Evolutionary conservation across 2,888 invertebrate species (phyloP).

Genomic region (Microctonus aethiopoides): DNA sequence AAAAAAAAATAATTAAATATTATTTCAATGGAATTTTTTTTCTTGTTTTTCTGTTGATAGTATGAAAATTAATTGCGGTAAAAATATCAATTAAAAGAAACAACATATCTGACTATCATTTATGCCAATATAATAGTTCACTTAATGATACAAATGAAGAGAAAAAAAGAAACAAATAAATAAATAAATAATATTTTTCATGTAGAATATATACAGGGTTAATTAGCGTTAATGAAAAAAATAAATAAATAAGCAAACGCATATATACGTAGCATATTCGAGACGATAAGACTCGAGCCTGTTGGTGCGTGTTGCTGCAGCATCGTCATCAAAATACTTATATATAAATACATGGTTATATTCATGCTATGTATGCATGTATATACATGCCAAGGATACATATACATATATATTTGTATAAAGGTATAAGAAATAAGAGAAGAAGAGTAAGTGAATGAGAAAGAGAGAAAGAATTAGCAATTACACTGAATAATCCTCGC

Average conservation of each 20-base stretch:
- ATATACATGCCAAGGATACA: not conserved
- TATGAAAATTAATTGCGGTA: not conserved
- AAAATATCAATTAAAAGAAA: not conserved
- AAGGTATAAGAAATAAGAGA: not conserved
- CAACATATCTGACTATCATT: not conserved
- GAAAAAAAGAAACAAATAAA: no score
- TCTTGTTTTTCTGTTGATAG: not conserved
- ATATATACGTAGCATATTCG: constrained; percentile 36
- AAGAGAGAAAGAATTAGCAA: constrained; percentile 36
- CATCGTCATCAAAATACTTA: not conserved
- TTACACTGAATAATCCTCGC: constrained; percentile 46
- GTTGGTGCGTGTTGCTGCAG: not conserved
- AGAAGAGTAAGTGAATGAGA: not conserved
- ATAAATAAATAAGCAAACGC: constrained; percentile 28
- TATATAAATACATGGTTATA: not conserved
- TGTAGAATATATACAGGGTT: constrained; percentile 46
- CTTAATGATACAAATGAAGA: constrained; percentile 3
- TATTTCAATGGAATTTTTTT: not conserved
- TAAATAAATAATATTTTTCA: not conserved
- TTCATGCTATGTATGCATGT: no score
- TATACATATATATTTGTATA: constrained; percentile 1
- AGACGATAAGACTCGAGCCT: constrained; percentile 12
- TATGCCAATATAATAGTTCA: not conserved
- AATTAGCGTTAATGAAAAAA: constrained; percentile 60
- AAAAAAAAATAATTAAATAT: no score